Evolutionary conservation across 2,888 invertebrate genomes (phyloP).

Genomic region (Acronicta psi): DNA sequence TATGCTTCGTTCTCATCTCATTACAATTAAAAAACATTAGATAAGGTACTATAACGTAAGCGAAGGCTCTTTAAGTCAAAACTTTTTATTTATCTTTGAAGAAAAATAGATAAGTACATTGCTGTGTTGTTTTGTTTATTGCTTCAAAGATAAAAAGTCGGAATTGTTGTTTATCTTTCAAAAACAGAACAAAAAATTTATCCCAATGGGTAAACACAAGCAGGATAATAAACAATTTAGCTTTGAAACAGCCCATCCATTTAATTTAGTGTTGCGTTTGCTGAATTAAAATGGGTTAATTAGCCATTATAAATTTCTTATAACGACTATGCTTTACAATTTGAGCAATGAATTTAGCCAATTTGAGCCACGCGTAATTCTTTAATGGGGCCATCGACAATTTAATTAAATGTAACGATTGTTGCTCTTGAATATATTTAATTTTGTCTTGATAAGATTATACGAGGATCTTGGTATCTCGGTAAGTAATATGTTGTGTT

Average conservation of each 20-base stretch:
- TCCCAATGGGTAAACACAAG: slow-evolving; percentile 29
- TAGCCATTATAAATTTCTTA: slow-evolving; percentile 54
- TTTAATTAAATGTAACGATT: slow-evolving; percentile 48
- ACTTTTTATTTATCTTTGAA: too few relatives aligned
- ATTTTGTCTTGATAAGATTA: slow-evolving; percentile 1
- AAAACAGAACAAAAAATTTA: slow-evolving; percentile 20
- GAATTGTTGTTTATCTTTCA: slow-evolving; percentile 11
- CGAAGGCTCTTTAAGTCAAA: too few relatives aligned
- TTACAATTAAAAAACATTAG: too few relatives aligned
- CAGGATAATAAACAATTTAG: slow-evolving; percentile 55
- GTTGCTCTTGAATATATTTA: slow-evolving; percentile 42
- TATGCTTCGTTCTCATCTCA: too few relatives aligned
- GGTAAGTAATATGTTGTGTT: not conserved
- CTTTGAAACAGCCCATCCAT: slow-evolving; percentile 49
- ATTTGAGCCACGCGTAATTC: slow-evolving; percentile 32
- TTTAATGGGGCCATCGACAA: slow-evolving; percentile 49
- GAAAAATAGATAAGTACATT: too few relatives aligned
- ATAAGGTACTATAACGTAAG: too few relatives aligned
- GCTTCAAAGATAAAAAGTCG: too few relatives aligned
- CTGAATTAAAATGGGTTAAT: slow-evolving; percentile 58
- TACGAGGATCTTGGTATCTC: not conserved
- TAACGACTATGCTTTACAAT: slow-evolving; percentile 53
- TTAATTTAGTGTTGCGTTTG: slow-evolving; percentile 51
- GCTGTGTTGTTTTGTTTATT: too few relatives aligned
- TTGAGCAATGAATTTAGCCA: slow-evolving; percentile 31